Evolutionary conservation across 2,888 invertebrate genomes (phyloP).

Genomic region (Synergus japonicus): DNA sequence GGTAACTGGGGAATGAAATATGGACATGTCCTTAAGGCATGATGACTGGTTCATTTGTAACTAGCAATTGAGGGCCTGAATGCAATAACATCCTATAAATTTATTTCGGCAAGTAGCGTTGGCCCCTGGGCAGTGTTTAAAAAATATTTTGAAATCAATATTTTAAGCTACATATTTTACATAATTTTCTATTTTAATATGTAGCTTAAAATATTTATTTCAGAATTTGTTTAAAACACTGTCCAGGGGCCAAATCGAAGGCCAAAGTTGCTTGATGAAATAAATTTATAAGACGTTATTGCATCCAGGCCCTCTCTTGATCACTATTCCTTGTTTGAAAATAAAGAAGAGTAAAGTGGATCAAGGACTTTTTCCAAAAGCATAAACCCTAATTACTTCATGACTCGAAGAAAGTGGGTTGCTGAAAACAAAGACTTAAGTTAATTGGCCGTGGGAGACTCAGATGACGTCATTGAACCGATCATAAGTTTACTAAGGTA

Average conservation of each 20-base stretch:
- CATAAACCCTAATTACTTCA: conserved; percentile 12
- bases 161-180: too few relatives aligned
- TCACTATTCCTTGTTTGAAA: not conserved
- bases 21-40: conserved; percentile 32
- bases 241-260: too few relatives aligned
- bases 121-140: too few relatives aligned
- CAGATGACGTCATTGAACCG: not conserved
- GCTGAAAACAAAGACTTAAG: conserved; percentile 12
- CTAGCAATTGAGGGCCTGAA: not conserved
- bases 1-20: conserved; percentile 29
- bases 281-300: too few relatives aligned
- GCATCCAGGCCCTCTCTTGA: too few relatives aligned
- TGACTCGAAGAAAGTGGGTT: conserved; percentile 24
- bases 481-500: conserved; percentile 22
- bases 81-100: too few relatives aligned
- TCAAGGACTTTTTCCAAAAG: not conserved
- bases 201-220: too few relatives aligned
- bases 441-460: conserved; percentile 40
- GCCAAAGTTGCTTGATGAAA: too few relatives aligned
- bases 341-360: not conserved
- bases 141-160: too few relatives aligned
- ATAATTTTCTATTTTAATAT: too few relatives aligned
- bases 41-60: conserved; percentile 26
- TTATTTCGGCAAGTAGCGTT: too few relatives aligned
- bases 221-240: too few relatives aligned